A percentile compares a stretch with the other conserved stretches of the same genome.
These are phyloP conservation scores for Strix uralensis DNA, from an alignment of 2,113 vertebrate genomes.

Conservation along the genomic window DNA sequence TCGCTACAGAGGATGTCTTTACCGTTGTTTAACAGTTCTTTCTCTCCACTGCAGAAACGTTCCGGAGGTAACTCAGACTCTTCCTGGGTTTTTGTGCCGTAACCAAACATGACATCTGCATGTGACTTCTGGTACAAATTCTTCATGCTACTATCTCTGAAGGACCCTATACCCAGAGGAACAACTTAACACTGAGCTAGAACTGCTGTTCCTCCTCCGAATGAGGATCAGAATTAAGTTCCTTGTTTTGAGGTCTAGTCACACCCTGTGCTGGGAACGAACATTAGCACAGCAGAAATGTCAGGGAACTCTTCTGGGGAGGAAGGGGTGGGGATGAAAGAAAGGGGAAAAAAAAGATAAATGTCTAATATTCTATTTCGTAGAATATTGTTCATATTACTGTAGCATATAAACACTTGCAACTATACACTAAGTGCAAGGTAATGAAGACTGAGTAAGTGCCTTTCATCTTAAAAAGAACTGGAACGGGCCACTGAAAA, in stretches of 20 bases:
- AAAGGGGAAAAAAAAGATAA: neutral
- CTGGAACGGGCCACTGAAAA: neutral
- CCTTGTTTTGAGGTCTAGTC: neutral
- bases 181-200: neutral
- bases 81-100: rapidly evolving
- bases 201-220: neutral
- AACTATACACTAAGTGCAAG: neutral
- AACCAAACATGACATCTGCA: neutral
- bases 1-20: neutral
- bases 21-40: neutral
- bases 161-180: neutral
- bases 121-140: neutral
- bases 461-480: neutral
- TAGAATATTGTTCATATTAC: neutral
- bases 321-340: too few relatives aligned
- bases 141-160: neutral
- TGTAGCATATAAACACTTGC: neutral
- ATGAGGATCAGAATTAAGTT: neutral
- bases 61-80: neutral
- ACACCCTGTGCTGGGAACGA: neutral
- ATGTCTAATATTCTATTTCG: neutral
- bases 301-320: neutral
- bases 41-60: neutral
- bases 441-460: neutral
- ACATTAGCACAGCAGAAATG: neutral